Base-by-base conservation (phyloP, 2,888 invertebrate genomes). In the Nesidiocoris tenuis region DNA sequence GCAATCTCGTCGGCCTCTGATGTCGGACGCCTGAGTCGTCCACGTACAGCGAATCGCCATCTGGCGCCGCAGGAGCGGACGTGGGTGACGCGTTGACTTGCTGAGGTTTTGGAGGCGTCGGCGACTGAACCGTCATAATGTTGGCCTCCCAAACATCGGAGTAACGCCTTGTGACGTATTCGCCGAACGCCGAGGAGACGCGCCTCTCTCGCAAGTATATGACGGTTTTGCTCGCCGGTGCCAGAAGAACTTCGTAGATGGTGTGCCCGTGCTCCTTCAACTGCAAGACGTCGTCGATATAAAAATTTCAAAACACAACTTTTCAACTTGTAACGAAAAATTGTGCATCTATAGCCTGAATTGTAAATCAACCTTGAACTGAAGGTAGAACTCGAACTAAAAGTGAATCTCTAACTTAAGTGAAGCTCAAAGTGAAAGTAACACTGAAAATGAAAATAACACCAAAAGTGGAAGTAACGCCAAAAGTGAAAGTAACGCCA, bases 121-220 rank as follows among this genome's bases (percentile, higher is more conserved):
- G 63, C n/a, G 72, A 54, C 18, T 61, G 39, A 9, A 72, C 23
- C 0, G 72, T 61, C 2, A 19, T 24, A n/a, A 25, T 12, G 7
- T 22, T 39, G 2, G 17, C 12, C 1, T 2, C 16, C 12, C 54
- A 21, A 25, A 24, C 56, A 2, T 23, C 12, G 2, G 56, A 1
- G 54, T 72, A 72, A 2, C 56, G 24, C 9, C 17, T 19, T 21
- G 61, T 61, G 16, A 72, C 63, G 21, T 72, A 72, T 23, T 72
- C 72, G 7, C 72, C 72, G 23, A 72, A 72, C 19, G 63, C 72
- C 12, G 61, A 61, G 3, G 72, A 72, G 2, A 54, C 61, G 17
- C 72, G 61, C 9, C 72, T 61, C 39, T 18, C 21, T 19, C 61
- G 12, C 0, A 39, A 1, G 19, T 72, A 71, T 2, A 61, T 39